phyloP scores from a whole-genome alignment of 2,113 vertebrate species.

The Peromyscus polionotus region DNA sequence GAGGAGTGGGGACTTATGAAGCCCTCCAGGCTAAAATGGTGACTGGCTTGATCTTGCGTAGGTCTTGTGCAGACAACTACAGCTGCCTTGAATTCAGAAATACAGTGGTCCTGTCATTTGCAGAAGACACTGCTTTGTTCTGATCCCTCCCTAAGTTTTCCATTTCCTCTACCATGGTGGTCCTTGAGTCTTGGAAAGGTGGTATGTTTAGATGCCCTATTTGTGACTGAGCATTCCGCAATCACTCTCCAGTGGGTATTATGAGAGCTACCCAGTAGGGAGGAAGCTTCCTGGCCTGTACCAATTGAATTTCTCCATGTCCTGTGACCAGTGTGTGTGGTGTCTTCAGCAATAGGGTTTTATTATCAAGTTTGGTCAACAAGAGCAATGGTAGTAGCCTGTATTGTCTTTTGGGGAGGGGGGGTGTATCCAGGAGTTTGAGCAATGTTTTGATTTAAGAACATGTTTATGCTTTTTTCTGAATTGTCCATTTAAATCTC shows the following conservation, averaged over 20 bases:
- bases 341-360: no score
- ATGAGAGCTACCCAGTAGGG: background rate
- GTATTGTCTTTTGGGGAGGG: background rate
- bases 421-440: background rate
- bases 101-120: background rate
- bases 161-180: background rate
- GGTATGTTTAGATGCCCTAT: background rate
- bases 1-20: background rate
- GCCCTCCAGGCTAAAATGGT: no score
- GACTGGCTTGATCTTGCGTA: background rate
- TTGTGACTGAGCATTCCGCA: background rate
- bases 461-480: background rate
- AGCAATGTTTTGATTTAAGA: background rate
- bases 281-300: no score
- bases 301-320: no score
- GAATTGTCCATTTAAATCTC: background rate
- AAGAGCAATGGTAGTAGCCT: background rate
- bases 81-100: no score
- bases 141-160: background rate
- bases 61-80: no score
- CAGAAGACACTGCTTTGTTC: background rate
- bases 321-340: no score
- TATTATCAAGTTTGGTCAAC: no score
- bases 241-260: background rate
- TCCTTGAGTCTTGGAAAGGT: background rate